A percentile compares a stretch with the other conserved stretches of the same genome.
phyloP scores from a whole-genome alignment of 2,113 vertebrate species.

The Hystrix brachyura region DNA sequence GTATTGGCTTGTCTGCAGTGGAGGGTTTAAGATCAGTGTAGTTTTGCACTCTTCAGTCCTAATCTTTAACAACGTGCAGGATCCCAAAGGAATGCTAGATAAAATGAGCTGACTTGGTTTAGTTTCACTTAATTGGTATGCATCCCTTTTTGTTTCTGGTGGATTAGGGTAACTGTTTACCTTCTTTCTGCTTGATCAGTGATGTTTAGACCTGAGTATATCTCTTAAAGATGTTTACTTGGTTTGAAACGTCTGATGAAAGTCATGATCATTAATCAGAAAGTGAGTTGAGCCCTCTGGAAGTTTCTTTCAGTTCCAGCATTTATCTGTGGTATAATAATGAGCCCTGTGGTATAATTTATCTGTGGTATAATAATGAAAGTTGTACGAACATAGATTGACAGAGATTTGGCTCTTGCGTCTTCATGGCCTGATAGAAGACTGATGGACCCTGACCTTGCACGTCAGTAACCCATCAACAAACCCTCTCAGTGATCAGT shows the following conservation, averaged over 20 bases:
- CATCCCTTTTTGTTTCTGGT: not conserved
- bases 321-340: slow-evolving; percentile 21
- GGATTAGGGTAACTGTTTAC: not conserved
- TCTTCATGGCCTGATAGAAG: not conserved
- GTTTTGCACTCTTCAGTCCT: slow-evolving; percentile 58
- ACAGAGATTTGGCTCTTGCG: not conserved
- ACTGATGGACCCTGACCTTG: not conserved
- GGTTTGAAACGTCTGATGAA: slow-evolving; percentile 19
- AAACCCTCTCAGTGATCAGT: not conserved
- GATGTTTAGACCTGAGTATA: slow-evolving; percentile 39
- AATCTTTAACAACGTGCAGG: slow-evolving; percentile 65
- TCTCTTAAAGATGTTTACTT: slow-evolving; percentile 22
- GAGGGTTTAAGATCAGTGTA: slow-evolving; percentile 12
- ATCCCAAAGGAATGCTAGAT: slow-evolving; percentile 69
- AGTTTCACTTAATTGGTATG: not conserved
- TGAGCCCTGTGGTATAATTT: slow-evolving; percentile 39
- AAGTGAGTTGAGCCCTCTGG: not conserved
- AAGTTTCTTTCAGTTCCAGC: not conserved
- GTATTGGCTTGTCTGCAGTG: not conserved
- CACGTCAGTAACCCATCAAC: not conserved
- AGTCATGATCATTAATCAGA: not conserved
- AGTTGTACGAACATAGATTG: not conserved
- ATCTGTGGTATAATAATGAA: slow-evolving; percentile 4
- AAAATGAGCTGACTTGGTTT: slow-evolving; percentile 14
- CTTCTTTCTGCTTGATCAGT: slow-evolving; percentile 30